Evolutionary conservation across 2,797 vertebrate species (phyloP), one percentile per base, ranked within the genome.

Genomic region (Melanogrammus aeglefinus): DNA sequence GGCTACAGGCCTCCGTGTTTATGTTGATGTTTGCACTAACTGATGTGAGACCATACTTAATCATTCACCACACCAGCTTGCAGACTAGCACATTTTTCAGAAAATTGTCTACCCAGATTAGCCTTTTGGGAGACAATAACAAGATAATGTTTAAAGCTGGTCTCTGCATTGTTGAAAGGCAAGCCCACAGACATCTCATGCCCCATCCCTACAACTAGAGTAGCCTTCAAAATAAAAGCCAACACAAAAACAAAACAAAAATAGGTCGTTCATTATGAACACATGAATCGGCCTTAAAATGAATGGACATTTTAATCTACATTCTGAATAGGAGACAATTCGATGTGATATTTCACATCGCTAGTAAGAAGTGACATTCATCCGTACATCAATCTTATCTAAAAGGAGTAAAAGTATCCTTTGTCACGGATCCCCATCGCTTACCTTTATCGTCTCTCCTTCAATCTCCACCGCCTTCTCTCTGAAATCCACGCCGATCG

Each of bases 401-500:
- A 29, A 71, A 33, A 16, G 13, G 33, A 9, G 5, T 0, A 35
- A 72, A 18, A 72, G 70, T 16, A 0, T 35, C 33, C 31, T 72
- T 72, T 72, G 70, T 72, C 70, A 35, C 31, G 70, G 2, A 81
- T 31, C 79, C 78, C 39, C 76, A 24, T 78, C 41, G 13, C 31
- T 86, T 94, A 99, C 97, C 98, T 99, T 99, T 85, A 99, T 97
- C 38, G 94, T 96, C 88, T 99, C 97, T 33, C 96, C 96, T 73
- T 97, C 96, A 38, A 99, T 97, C 83, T 95, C 96, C 92, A 99
- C 96, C 27, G 96, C 96, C 76, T 97, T 96, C 90, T 99, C 97
- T 79, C 97, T 94, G 91, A 99, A 99, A 80, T 99, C 98, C 88
- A 99, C 97, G 36, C 98, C 97, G 92, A 99, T 99, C 16, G 98